These are phyloP conservation scores for human DNA, from an alignment of 2,113 vertebrate genomes.

Conservation along the genomic window DNA sequence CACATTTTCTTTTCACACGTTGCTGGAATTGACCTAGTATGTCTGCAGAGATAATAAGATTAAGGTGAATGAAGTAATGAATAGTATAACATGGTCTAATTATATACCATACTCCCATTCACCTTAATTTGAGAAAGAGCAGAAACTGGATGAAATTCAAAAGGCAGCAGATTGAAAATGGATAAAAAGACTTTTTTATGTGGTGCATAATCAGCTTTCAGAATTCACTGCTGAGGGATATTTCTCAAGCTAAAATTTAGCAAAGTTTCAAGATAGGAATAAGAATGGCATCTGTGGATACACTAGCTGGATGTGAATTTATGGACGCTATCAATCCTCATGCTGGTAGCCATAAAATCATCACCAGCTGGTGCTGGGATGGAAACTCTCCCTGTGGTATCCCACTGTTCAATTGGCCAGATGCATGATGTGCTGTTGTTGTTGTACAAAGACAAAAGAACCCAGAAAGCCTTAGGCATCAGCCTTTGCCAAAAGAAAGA, in stretches of 20 bases:
- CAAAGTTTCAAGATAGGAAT: slow-evolving; percentile 74
- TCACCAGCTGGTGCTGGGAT: slow-evolving; percentile 79
- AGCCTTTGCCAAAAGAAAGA: slow-evolving; percentile 53
- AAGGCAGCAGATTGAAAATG: slow-evolving; percentile 76
- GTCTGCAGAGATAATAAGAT: slow-evolving; percentile 69
- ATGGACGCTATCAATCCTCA: slow-evolving; percentile 82
- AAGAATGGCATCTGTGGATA: slow-evolving; percentile 78
- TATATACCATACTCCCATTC: slow-evolving; percentile 75
- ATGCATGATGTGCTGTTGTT: slow-evolving; percentile 32
- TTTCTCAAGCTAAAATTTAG: slow-evolving; percentile 72
- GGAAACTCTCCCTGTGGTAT: slow-evolving; percentile 61
- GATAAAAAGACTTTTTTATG: slow-evolving; percentile 80
- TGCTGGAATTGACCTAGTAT: slow-evolving; percentile 68
- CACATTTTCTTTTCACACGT: slow-evolving; percentile 68
- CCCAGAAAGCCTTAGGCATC: slow-evolving; percentile 40
- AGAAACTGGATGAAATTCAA: slow-evolving; percentile 77
- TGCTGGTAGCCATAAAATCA: slow-evolving; percentile 81
- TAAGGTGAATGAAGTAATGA: slow-evolving; percentile 73
- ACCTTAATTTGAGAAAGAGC: slow-evolving; percentile 76
- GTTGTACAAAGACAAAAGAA: slow-evolving; percentile 64
- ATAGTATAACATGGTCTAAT: slow-evolving; percentile 54
- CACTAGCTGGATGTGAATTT: slow-evolving; percentile 79
- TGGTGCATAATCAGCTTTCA: slow-evolving; percentile 75
- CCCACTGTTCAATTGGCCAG: slow-evolving; percentile 54
- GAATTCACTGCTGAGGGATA: slow-evolving; percentile 77